Base-by-base conservation (phyloP, 2,888 invertebrate species). In the Empis livida region DNA sequence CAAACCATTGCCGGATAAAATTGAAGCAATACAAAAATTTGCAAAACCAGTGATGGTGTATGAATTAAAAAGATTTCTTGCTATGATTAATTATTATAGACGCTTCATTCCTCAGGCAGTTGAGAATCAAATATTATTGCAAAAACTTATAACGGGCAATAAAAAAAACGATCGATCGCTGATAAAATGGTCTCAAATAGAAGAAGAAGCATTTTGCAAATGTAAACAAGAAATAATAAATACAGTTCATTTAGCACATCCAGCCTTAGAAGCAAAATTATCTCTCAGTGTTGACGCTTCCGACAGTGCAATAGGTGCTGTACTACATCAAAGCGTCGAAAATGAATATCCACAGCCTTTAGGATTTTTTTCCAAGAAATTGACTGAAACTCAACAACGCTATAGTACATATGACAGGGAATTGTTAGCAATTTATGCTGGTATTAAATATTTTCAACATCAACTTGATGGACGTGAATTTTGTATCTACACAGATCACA, bases 371-470 rank as follows among this genome's bases (percentile, higher is more conserved):
- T 65, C 64, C 0, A 54, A 54, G 39, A 62, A 63, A 38, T 49
- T 68, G 2, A 56, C 49, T 15, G 50, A 57, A 1, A 47, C 62
- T 0, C 57, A 68, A 49, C 47, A 43, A 14, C 61, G 61, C 4
- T 68, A 65, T 16, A 47, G 49, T 11, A 49, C 53, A 0, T 68
- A 66, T 49, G 67, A 71, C 49, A 31, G 65, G 3, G 65, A 68
- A 51, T 56, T 71, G 0, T 52, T 65, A 5, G 67, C 65, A 0
- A 60, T 63, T 4, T 69, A 65, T 46, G 50, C 57, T 30, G 58
- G 62, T 1, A 54, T 69, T 0, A 58, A 59, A 42, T 54, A 55
- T 44, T 56, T 56, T 42, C 52, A 50, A 32, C 54, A 53, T 44
- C 50, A 53, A 30, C 17, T 55, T 6, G 54, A 56, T 31, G 53